Evolutionary conservation across 1,140 invertebrate species (phyloP).

Genomic region (Diabrotica undecimpunctata): DNA sequence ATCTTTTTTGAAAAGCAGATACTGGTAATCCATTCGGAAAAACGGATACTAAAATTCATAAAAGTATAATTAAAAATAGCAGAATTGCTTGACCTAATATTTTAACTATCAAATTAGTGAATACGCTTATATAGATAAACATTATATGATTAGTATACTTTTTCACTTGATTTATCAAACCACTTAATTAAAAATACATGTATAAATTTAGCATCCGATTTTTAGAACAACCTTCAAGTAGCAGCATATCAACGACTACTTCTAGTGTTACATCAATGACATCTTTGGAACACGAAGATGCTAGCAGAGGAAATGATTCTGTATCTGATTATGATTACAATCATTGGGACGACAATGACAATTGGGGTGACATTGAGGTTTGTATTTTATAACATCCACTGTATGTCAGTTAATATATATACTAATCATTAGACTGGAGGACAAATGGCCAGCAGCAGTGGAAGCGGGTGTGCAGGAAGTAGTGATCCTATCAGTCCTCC

Average conservation of each 20-base stretch:
- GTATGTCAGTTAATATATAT: not conserved
- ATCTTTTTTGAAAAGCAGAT: too few relatives aligned
- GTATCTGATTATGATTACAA: conserved; percentile 81
- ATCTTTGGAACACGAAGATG: conserved; percentile 71
- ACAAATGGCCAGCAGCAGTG: conserved; percentile 46
- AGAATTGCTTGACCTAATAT: too few relatives aligned
- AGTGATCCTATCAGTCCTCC: conserved; percentile 51
- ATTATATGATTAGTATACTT: too few relatives aligned
- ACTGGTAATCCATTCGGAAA: too few relatives aligned
- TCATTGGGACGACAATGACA: conserved; percentile 78
- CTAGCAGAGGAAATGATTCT: conserved; percentile 57
- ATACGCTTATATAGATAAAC: too few relatives aligned
- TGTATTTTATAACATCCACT: conserved; percentile 22
- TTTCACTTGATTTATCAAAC: too few relatives aligned
- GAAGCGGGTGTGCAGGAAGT: conserved; percentile 41
- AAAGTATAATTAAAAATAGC: too few relatives aligned
- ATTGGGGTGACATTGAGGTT: conserved; percentile 83
- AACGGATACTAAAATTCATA: too few relatives aligned
- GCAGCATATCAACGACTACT: conserved; percentile 78
- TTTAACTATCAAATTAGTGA: too few relatives aligned
- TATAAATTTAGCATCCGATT: not conserved
- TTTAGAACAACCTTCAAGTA: conserved; percentile 76
- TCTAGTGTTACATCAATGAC: conserved; percentile 82
- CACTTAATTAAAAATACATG: too few relatives aligned
- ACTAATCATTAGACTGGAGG: conserved; percentile 37